A percentile compares a stretch with the other conserved stretches of the same genome.
These are phyloP conservation scores for Mus pahari DNA, from an alignment of 2,113 vertebrate species.

Conservation along the genomic window DNA sequence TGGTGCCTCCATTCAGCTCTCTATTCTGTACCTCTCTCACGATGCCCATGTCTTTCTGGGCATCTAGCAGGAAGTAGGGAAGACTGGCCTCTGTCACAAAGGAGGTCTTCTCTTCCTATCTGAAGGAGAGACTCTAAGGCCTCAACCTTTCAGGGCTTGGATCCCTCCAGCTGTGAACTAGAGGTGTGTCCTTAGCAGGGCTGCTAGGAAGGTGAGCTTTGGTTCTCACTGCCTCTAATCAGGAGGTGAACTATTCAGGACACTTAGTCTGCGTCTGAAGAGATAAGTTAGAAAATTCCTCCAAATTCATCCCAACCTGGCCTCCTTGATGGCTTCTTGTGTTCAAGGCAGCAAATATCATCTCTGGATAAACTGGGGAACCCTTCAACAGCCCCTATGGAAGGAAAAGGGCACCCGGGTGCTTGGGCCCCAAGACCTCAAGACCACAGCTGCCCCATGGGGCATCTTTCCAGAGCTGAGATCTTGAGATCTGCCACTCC, in stretches of 20 bases:
- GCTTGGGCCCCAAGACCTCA: neutral
- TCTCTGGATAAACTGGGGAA: neutral
- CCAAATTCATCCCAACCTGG: neutral
- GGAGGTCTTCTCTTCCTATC: neutral
- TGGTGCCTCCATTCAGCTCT: neutral
- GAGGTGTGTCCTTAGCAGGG: neutral
- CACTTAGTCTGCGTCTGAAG: neutral
- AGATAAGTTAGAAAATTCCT: neutral
- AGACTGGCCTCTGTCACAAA: accelerated
- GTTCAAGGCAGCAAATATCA: neutral
- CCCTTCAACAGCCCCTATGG: neutral
- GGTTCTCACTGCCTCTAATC: neutral
- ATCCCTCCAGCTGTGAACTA: neutral
- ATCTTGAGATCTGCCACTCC: neutral
- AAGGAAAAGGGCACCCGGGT: neutral
- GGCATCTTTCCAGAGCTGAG: neutral
- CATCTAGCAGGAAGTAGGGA: neutral
- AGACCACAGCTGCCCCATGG: slow-evolving; percentile 28
- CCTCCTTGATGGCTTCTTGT: neutral
- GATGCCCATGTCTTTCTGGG: neutral
- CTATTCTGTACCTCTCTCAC: neutral
- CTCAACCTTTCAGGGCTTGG: neutral
- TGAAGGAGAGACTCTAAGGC: neutral
- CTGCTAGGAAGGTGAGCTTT: neutral
- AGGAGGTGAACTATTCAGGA: accelerated